Percentiles rank a stretch among this genome's conserved stretches.
These are phyloP conservation scores for Sphenodon punctatus DNA, from an alignment of 2,797 vertebrate genomes.

Conservation along the genomic window DNA sequence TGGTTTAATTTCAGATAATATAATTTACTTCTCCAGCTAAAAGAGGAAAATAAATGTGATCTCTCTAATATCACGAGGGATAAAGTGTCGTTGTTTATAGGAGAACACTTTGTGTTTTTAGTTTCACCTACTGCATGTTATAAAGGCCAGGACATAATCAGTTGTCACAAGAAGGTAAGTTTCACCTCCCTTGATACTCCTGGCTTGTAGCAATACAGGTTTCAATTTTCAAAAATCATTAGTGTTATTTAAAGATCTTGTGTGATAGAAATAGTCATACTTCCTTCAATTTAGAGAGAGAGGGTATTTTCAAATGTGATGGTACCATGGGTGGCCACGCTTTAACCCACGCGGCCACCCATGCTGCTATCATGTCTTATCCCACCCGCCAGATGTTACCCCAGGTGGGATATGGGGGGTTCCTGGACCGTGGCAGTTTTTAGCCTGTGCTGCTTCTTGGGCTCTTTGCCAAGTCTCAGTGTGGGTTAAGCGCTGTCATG, in stretches of 20 bases:
- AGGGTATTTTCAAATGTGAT: no score
- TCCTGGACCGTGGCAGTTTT: no score
- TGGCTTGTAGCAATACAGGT: not conserved
- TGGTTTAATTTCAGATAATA: not conserved
- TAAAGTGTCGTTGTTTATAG: not conserved
- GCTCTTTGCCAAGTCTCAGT: no score
- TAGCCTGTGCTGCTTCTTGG: no score
- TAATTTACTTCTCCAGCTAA: not conserved
- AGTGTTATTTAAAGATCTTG: not conserved
- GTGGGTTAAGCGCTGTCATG: no score
- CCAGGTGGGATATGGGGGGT: no score
- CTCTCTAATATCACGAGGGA: not conserved
- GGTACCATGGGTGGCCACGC: no score
- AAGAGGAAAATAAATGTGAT: not conserved
- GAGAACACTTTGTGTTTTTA: not conserved
- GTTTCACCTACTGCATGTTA: not conserved
- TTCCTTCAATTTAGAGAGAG: no score
- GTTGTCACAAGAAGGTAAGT: not conserved
- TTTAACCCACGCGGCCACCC: no score
- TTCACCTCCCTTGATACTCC: not conserved
- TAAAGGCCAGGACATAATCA: not conserved
- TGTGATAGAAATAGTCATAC: constrained; percentile 6
- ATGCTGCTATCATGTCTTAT: no score
- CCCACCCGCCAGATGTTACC: no score
- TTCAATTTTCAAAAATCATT: not conserved